Evolutionary conservation across 2,888 invertebrate genomes (phyloP).

Genomic region (Stenodera caucasica): DNA sequence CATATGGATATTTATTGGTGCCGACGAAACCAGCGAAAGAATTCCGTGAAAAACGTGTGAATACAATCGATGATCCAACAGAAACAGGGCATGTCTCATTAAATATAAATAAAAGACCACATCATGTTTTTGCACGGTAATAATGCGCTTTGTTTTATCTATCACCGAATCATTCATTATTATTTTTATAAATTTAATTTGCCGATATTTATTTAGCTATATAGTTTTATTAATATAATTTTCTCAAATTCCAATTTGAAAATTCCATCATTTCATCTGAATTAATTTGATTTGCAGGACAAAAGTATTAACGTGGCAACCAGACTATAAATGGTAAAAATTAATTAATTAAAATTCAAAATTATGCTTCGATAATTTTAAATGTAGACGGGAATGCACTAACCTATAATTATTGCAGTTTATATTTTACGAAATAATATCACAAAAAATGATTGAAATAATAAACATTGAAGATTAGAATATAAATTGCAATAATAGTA

Average conservation of each 20-base stretch:
- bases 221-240: too few species aligned
- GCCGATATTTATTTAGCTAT: not conserved
- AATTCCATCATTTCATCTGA: conserved; percentile 54
- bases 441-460: not conserved
- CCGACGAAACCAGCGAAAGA: conserved; percentile 66
- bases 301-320: conserved; percentile 83
- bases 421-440: not conserved
- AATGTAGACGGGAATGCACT: conserved; percentile 21
- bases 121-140: conserved; percentile 65
- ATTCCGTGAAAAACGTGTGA: conserved; percentile 54
- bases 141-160: conserved; percentile 12
- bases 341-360: conserved; percentile 20
- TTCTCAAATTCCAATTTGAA: conserved; percentile 25
- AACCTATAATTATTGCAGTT: conserved; percentile 7
- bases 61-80: conserved; percentile 50
- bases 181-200: too few species aligned
- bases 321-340: conserved; percentile 81
- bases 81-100: conserved; percentile 38
- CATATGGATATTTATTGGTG: conserved; percentile 81
- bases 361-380: conserved; percentile 18
- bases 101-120: conserved; percentile 38
- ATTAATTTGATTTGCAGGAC: conserved; percentile 69
- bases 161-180: conserved; percentile 1
- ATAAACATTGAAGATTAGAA: not conserved
- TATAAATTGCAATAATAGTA: conserved; percentile 2